Base-by-base conservation (phyloP, 2,113 vertebrate species). In the Illadopsis cleaveri region DNA sequence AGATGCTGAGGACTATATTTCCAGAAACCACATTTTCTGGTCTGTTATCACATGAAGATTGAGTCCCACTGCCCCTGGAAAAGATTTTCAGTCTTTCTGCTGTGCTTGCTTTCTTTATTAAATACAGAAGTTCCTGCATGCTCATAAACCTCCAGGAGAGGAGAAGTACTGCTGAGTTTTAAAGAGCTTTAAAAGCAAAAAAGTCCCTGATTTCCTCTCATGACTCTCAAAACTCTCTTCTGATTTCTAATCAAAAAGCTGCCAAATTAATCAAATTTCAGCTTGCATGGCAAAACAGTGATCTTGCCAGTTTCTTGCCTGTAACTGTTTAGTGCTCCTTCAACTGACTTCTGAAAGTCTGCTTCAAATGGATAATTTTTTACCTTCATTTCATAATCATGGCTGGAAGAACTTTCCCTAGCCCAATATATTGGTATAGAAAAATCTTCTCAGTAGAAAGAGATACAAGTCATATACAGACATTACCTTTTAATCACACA, bases 181-280 rank as follows among this genome's bases (percentile, higher is more conserved):
- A 77, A 77, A 92, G 88, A 86, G 45, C 16, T 93, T 80, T 90
- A 70, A 81, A 88, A 82, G 58, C 25, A 2, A 78, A 87, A 85
- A 50, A 90, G 51, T 75, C 54, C 80, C 57, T 94, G 48, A 86
- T 94, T 97, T 90, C 72, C 23, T 70, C 40, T 90, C 57, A 50
- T 19, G 35, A 53, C 56, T 93, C 72, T 91, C 68, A 81, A 81
- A 91, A 77, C 37, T 81, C 69, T 64, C 62, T 70, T 86, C 47
- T 87, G 56, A 78, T 93, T 93, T 92, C 82, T 72, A 27, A 0
- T 68, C 35, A 83, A 93, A 82, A 33, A 92, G 24, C 77, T 76
- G 58, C 70, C 71, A 70, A 66, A 62, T 77, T 77, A 92, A 89
- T 83, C 19, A 86, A 81, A 86, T 47, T 44, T 79, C 23, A 77